Base-by-base conservation (phyloP, 2,113 vertebrate species). In the Mystacornis crossleyi region DNA sequence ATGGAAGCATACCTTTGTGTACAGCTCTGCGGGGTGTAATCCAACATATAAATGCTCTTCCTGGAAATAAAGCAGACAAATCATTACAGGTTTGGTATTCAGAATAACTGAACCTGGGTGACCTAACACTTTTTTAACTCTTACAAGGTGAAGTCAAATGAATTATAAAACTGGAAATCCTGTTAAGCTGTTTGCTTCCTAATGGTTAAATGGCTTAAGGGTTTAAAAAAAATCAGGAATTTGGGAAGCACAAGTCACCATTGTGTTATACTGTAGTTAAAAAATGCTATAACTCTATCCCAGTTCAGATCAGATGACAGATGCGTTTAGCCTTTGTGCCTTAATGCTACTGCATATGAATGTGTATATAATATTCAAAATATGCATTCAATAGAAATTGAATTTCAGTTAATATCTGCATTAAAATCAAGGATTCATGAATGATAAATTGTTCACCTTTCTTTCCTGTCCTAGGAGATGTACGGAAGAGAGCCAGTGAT, bases 381-480 rank as follows among this genome's bases (percentile, higher is more conserved):
- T 94, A 87, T 54, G 16, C 86, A 54, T 72, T 86, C 92, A 87
- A 51, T 89, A 66, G 36, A 94, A 95, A 97, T 83, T 85, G 67
- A 93, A 81, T 95, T 72, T 85, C n/a, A 33, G 38, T 80, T 91
- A 72, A 90, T 96, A 81, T 87, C 50, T 89, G 86, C 62, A 38
- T 95, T 96, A 89, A 73, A 96, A 71, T 55, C 75, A 25, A 74
- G 84, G 45, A 94, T 86, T 92, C 25, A 36, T 62, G 51, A 61
- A 40, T 81, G 94, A 92, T 89, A 78, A 81, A 96, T 91, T 77
- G 92, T 92, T 97, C 94, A 78, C 89, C 95, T 89, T 53, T 94
- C 69, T 81, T 89, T 92, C 51, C 91, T 55, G 86, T 81, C 90
- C 86, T 95, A 24, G 69, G 60, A 82, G 47, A 86, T 84, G 82